phyloP scores from a whole-genome alignment of 2,113 vertebrate genomes.

The Nothobranchius furzeri region DNA sequence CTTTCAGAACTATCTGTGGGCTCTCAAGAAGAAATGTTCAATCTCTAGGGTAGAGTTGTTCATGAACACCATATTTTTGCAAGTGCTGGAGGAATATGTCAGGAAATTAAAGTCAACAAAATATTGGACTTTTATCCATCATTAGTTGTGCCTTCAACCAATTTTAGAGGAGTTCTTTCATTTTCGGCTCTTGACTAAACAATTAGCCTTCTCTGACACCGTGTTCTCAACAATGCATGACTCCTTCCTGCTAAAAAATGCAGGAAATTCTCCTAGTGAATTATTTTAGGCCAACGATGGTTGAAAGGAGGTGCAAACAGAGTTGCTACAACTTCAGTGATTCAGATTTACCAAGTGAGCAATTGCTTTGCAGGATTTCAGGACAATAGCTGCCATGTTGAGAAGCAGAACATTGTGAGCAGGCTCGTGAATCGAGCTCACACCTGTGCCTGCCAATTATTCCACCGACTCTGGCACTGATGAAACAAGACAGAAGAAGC shows the following conservation, averaged over 20 bases:
- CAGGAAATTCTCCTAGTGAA: conserved; percentile 2
- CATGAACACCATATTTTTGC: background rate
- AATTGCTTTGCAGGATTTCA: conserved; percentile 3
- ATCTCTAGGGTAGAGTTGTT: conserved; percentile 9
- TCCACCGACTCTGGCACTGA: conserved; percentile 16
- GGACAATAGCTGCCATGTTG: conserved; percentile 6
- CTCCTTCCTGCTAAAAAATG: conserved; percentile 15
- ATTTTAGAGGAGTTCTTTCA: conserved; percentile 1
- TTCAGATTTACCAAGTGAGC: conserved; percentile 15
- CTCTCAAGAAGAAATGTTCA: conserved; percentile 25
- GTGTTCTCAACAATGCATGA: conserved; percentile 29
- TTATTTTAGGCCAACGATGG: conserved; percentile 7
- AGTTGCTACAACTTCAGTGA: conserved; percentile 6
- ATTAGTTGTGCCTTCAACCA: conserved; percentile 2
- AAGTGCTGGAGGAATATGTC: conserved; percentile 1
- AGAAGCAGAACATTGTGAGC: conserved; percentile 14
- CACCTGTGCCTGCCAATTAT: conserved; percentile 44
- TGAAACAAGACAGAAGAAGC: background rate
- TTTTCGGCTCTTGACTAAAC: conserved; percentile 10
- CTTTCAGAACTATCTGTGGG: conserved; percentile 14
- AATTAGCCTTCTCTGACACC: conserved; percentile 37
- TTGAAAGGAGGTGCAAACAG: conserved; percentile 5
- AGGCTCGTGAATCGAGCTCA: conserved; percentile 32
- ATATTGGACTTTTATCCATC: conserved; percentile 5
- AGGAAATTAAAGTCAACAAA: conserved; percentile 5